Conservation (phyloP, 2,888 invertebrate genomes). For the Drosophila tripunctata region DNA sequence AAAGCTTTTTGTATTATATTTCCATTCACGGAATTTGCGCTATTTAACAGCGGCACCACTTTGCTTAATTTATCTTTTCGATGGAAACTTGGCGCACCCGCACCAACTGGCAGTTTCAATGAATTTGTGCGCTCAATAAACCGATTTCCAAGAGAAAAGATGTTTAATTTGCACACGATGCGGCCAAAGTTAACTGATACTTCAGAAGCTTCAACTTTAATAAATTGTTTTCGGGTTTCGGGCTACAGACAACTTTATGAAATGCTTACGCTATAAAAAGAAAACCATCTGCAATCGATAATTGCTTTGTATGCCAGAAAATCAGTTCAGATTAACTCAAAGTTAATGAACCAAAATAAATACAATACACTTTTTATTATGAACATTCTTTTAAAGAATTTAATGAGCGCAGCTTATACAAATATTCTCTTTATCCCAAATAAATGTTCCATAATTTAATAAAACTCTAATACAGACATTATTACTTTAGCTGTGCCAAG, state of each 20-base stretch:
- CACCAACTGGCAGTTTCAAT: constrained; percentile 43
- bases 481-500: no score
- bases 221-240: constrained; percentile 43
- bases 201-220: constrained; percentile 29
- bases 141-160: constrained; percentile 19
- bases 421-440: no score
- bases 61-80: constrained; percentile 53
- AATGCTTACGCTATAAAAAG: constrained; percentile 24
- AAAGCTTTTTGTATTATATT: constrained; percentile 39
- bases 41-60: constrained; percentile 43
- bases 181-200: background rate
- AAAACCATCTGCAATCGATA: constrained; percentile 37
- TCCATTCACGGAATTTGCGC: constrained; percentile 5
- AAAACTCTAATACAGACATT: no score
- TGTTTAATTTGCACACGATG: constrained; percentile 6
- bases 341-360: constrained; percentile 22
- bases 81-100: constrained; percentile 2
- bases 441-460: no score
- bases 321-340: constrained; percentile 19
- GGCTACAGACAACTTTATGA: constrained; percentile 14
- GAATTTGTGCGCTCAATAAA: constrained; percentile 36
- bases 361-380: background rate
- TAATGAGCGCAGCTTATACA: no score
- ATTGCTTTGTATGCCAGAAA: constrained; percentile 45
- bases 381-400: background rate